Percentiles rank a stretch among this genome's conserved stretches.
These are phyloP conservation scores for Priocnemis perturbator DNA, from an alignment of 2,888 invertebrate genomes.

Conservation along the genomic window DNA sequence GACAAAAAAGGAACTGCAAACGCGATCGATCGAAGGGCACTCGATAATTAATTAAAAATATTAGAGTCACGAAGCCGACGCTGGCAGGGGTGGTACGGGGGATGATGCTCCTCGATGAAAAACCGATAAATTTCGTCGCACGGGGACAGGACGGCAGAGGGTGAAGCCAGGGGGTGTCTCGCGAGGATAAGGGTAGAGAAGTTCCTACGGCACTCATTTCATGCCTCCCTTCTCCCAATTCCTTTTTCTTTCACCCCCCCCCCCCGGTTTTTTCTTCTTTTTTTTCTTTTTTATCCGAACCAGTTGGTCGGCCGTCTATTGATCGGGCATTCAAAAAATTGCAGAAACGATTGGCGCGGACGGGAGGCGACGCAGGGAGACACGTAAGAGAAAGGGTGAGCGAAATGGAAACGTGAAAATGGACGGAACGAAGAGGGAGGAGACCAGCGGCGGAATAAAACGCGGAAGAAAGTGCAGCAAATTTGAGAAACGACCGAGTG, in stretches of 20 bases:
- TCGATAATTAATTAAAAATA: conserved; percentile 23
- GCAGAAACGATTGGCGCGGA: conserved; percentile 53
- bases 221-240: conserved; percentile 57
- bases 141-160: conserved; percentile 22
- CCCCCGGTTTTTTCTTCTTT: conserved; percentile 48
- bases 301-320: conserved; percentile 64
- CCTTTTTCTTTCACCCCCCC: conserved; percentile 56
- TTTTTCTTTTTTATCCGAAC: conserved; percentile 52
- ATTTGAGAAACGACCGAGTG: conserved; percentile 20
- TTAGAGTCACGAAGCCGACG: conserved; percentile 1
- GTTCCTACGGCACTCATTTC: conserved; percentile 49
- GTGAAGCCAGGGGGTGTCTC: conserved; percentile 20
- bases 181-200: conserved; percentile 42
- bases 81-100: not conserved
- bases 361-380: conserved; percentile 21
- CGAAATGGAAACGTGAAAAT: too few species aligned
- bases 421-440: conserved; percentile 25
- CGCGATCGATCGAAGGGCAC: conserved; percentile 8
- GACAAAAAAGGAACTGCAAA: too few species aligned
- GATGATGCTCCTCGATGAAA: not conserved
- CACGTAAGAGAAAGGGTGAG: too few species aligned
- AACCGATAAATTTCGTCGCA: conserved; percentile 18
- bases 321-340: conserved; percentile 73
- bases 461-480: conserved; percentile 32
- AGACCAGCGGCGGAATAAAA: conserved; percentile 32